A percentile compares a stretch with the other conserved stretches of the same genome.
These are phyloP conservation scores for Drosophila gunungcola DNA, from an alignment of 1,140 invertebrate genomes.

Conservation along the genomic window DNA sequence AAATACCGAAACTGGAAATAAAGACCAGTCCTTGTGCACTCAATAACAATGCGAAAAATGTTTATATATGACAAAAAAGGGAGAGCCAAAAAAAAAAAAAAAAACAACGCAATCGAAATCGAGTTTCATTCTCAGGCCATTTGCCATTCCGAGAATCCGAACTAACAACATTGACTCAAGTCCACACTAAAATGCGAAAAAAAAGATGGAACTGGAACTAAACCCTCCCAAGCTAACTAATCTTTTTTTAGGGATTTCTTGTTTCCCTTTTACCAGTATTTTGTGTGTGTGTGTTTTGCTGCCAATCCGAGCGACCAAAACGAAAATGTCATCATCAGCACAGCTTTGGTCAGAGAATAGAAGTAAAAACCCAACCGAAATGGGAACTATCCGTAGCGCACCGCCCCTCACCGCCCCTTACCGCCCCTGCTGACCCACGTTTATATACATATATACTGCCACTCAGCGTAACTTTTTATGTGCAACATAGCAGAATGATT, in stretches of 20 bases:
- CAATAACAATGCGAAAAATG: slow-evolving; percentile 50
- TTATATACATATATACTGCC: slow-evolving; percentile 61
- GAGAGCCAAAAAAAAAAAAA: slow-evolving; percentile 8
- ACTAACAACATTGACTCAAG: slow-evolving; percentile 64
- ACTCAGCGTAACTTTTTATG: slow-evolving; percentile 83
- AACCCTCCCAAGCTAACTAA: slow-evolving; percentile 66
- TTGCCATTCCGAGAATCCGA: slow-evolving; percentile 39
- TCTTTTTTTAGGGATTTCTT: slow-evolving; percentile 72
- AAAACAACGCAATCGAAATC: slow-evolving; percentile 53
- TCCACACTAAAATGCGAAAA: slow-evolving; percentile 36
- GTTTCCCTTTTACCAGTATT: slow-evolving; percentile 13
- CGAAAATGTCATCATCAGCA: slow-evolving; percentile 83
- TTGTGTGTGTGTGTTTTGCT: slow-evolving; percentile 28
- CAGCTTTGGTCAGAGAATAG: slow-evolving; percentile 53
- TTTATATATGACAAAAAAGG: slow-evolving; percentile 49
- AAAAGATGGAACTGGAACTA: slow-evolving; percentile 28
- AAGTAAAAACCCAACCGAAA: slow-evolving; percentile 28
- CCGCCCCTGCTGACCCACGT: not conserved
- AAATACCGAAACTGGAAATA: slow-evolving; percentile 1
- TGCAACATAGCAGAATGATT: slow-evolving; percentile 83
- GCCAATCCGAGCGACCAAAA: slow-evolving; percentile 69
- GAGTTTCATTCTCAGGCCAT: slow-evolving; percentile 60
- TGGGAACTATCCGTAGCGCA: slow-evolving; percentile 8
- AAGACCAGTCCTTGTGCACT: slow-evolving; percentile 16
- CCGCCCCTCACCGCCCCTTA: too few species aligned